phyloP scores from a whole-genome alignment of 2,888 invertebrate species.

The Eristalinus sepulchralis region DNA sequence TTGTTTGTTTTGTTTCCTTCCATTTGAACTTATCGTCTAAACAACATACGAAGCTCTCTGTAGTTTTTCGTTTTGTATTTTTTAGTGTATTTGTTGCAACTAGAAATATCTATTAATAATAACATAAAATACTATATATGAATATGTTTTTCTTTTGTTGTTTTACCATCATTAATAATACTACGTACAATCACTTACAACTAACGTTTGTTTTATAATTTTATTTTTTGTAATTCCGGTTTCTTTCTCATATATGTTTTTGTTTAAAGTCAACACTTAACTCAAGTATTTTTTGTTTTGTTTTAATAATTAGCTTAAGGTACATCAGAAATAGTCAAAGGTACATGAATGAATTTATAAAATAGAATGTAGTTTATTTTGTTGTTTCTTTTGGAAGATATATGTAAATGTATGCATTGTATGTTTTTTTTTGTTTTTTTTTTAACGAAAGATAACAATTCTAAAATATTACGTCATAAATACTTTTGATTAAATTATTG shows the following conservation, averaged over 20 bases:
- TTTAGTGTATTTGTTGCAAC: not conserved
- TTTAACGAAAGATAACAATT: not conserved
- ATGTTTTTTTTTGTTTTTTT: not conserved
- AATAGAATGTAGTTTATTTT: slow-evolving; percentile 23
- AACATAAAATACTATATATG: slow-evolving; percentile 26
- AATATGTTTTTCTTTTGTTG: slow-evolving; percentile 10
- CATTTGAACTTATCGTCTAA: slow-evolving; percentile 20
- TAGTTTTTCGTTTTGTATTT: not conserved
- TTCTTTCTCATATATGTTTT: slow-evolving; percentile 6
- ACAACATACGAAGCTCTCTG: slow-evolving; percentile 30
- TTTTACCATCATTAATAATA: slow-evolving; percentile 29
- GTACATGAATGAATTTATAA: slow-evolving; percentile 34
- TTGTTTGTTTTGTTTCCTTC: not conserved
- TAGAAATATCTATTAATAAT: slow-evolving; percentile 18
- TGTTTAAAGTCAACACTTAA: slow-evolving; percentile 14
- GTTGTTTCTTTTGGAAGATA: slow-evolving; percentile 6
- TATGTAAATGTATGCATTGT: not conserved
- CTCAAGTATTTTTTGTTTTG: not conserved
- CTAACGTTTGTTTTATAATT: slow-evolving; percentile 8
- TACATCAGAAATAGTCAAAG: slow-evolving; percentile 45
- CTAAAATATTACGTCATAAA: not conserved
- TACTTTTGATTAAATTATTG: slow-evolving; percentile 41
- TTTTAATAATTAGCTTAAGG: slow-evolving; percentile 31
- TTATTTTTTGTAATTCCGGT: not conserved
- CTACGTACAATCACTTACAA: slow-evolving; percentile 25